These are phyloP conservation scores for Symphodus melops DNA, from an alignment of 2,113 vertebrate species.

Conservation along the genomic window DNA sequence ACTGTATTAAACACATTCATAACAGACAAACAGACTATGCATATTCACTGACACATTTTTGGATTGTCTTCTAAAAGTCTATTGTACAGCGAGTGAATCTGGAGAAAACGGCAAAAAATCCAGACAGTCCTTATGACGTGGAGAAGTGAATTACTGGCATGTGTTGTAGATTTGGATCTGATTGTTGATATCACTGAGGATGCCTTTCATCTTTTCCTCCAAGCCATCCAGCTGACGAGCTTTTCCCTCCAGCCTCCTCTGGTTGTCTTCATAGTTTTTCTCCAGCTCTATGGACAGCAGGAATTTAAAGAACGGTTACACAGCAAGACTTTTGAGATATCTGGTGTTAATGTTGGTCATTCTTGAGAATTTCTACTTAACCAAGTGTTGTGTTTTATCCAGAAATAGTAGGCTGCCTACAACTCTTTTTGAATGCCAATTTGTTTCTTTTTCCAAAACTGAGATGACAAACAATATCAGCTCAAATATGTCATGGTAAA, in stretches of 20 bases:
- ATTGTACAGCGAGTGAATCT: not conserved
- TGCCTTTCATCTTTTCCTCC: slow-evolving; percentile 93
- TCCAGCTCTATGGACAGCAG: slow-evolving; percentile 86
- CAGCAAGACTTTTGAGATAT: not conserved
- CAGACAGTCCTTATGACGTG: not conserved
- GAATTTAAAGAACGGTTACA: slow-evolving; percentile 15
- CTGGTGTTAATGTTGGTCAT: not conserved
- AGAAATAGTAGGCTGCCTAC: not conserved
- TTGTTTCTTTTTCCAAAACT: not conserved
- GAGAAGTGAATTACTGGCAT: slow-evolving; percentile 85
- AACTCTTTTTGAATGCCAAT: not conserved
- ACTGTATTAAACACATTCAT: slow-evolving; percentile 11
- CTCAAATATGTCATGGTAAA: not conserved
- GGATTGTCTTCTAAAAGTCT: not conserved
- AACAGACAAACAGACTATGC: slow-evolving; percentile 1
- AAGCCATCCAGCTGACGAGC: slow-evolving; percentile 92
- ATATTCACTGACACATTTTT: slow-evolving; percentile 4
- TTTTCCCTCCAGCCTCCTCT: slow-evolving; percentile 89
- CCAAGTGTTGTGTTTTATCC: not conserved
- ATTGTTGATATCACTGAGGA: slow-evolving; percentile 93
- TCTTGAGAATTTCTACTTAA: not conserved
- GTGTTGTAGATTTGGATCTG: slow-evolving; percentile 99
- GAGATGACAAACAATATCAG: not conserved
- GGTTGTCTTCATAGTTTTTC: slow-evolving; percentile 91
- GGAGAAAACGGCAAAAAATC: not conserved